A percentile compares a stretch with the other conserved stretches of the same genome.
Evolutionary conservation across 2,888 invertebrate species (phyloP).

Genomic region (Oxyteleia sp.): DNA sequence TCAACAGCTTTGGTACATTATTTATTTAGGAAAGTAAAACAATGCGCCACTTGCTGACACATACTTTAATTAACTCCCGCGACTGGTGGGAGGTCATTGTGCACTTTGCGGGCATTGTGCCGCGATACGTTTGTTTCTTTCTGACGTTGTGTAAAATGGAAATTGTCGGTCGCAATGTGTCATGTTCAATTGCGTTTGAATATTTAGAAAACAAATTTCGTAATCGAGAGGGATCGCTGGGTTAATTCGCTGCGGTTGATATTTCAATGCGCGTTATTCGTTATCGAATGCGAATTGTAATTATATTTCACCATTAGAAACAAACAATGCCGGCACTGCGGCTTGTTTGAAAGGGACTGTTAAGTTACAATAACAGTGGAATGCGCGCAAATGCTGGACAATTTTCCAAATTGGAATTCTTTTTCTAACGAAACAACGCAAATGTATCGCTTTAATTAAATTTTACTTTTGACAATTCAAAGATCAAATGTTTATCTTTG

Average conservation of each 20-base stretch:
- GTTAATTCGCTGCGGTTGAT: constrained; percentile 45
- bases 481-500: background rate
- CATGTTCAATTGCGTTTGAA: constrained; percentile 54
- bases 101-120: constrained; percentile 52
- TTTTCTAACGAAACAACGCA: no score
- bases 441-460: no score
- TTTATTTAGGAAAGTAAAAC: constrained; percentile 59
- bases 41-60: constrained; percentile 49
- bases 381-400: background rate
- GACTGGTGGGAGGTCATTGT: constrained; percentile 39
- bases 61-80: constrained; percentile 67
- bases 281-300: constrained; percentile 46
- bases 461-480: no score
- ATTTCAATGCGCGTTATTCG: constrained; percentile 27
- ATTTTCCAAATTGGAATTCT: background rate
- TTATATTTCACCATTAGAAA: constrained; percentile 45
- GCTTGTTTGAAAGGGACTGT: constrained; percentile 19
- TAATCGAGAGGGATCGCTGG: constrained; percentile 39
- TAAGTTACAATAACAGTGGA: background rate
- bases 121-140: constrained; percentile 61
- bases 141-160: constrained; percentile 56
- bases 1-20: constrained; percentile 53
- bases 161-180: constrained; percentile 57
- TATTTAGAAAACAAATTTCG: constrained; percentile 58
- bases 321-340: constrained; percentile 24